Base-by-base conservation (phyloP, 2,888 invertebrate species). In the Drosophila macrothrix region DNA sequence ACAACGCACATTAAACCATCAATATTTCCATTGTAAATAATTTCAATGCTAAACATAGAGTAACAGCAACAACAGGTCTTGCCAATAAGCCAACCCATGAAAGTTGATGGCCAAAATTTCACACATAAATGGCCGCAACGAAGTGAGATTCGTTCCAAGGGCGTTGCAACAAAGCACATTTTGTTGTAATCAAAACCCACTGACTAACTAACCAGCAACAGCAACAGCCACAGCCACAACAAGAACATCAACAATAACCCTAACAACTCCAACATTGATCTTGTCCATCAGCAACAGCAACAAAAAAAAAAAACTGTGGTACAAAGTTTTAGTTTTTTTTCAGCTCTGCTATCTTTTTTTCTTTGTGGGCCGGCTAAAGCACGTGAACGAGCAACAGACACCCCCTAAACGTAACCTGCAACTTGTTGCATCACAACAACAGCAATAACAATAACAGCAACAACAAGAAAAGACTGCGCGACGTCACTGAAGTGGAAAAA, bases 401-500 rank as follows among this genome's bases (percentile, higher is more conserved):
- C 80, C 80, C 80, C 76, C 80, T 59, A 82, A 66, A 58, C 50
- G 35, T 73, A 83, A 71, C 63, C 78, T 73, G 67, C 79, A 84
- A 84, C 82, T 84, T 88, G 84, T 83, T 75, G 80, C 77, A 69
- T 50, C 49, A 39, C 73, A 71, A 62, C 75, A 76, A 62, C 49
- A 67, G 22, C 33, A 35, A 35, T 69, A 71, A 54, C 77, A 76
- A 39, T 67, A 71, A 55, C 75, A 75, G 31, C 73, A 71, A 62
- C 78, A 76, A 43, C 59, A 35, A 35, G 19, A 35, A 4, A 33
- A 64, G 76, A 74, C 82, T 59, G 72, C 70, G 84, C 82, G 59
- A 76, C 82, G 82, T 82, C 90, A 90, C 75, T 86, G 80, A 75
- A 81, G 90, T 87, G 84, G 81, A 87, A 90, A 88, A 87, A 88